Evolutionary conservation across 2,113 vertebrate genomes (phyloP), one percentile per base, ranked within the genome.

Genomic region (Ptychochromis oligacanthus): DNA sequence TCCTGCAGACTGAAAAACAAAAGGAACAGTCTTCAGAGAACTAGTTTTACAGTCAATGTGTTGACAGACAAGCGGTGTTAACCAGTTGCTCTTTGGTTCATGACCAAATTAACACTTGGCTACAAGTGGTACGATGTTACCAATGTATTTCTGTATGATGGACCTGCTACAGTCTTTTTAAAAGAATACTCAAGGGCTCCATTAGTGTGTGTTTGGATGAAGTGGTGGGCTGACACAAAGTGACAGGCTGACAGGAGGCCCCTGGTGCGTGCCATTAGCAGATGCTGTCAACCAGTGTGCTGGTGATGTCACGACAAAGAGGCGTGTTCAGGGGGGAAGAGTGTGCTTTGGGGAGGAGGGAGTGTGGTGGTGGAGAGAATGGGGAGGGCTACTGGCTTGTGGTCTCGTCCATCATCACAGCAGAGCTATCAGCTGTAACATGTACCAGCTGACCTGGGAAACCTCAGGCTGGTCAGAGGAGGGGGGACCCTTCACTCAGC

Each of bases 381-480:
- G 52, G 64, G 43, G 58, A 31, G n/a, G 13, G 58, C 17, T 57
- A 22, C 52, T 62, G 75, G 83, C 79, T 82, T 85, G 82, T 84
- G 85, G 75, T 77, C 87, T 93, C 81, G 82, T 93, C 91, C 74
- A 82, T 94, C 93, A 93, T 87, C 90, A 22, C 64, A 2, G 77
- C 59, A 62, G 57, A 86, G 89, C 88, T 89, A 94, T 93, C 89
- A 88, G 82, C 77, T 92, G 92, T 93, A 93, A 93, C 83, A 10
- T 72, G 91, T n/a, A 90, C 88, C 91, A 84, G 84, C 80, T 91
- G 92, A 92, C 81, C 88, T 34, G 8, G 65, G 67, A 75, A 86
- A 56, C 83, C 59, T 79, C 55, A 22, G 64, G 46, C 22, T 61
- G 18, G 74, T 49, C 62, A 18, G 20, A 36, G 64, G 59, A 11